Conservation (phyloP, 2,113 vertebrate genomes). For the Larimichthys crocea region DNA sequence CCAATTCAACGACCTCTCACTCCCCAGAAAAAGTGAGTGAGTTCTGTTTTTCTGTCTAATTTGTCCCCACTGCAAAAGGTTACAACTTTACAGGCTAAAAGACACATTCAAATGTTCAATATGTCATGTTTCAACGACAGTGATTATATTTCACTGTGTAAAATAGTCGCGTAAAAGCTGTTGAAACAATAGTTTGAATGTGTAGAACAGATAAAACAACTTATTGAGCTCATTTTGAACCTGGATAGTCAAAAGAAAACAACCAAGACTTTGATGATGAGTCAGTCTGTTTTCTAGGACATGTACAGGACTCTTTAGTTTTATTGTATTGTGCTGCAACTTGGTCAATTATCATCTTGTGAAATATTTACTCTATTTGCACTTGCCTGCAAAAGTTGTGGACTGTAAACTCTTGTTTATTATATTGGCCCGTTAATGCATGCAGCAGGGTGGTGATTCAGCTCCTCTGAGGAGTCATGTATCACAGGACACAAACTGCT, state of each 20-base stretch:
- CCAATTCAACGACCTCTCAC: background rate
- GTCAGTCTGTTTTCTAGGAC: background rate
- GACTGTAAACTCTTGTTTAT: background rate
- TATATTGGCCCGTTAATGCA: background rate
- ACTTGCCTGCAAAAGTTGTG: background rate
- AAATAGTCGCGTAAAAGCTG: background rate
- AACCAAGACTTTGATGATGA: background rate
- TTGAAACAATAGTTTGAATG: background rate
- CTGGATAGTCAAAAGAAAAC: background rate
- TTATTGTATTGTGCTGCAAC: background rate
- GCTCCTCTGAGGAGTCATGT: background rate
- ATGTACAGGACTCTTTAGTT: background rate
- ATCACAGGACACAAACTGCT: slow-evolving; percentile 9
- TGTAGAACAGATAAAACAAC: background rate
- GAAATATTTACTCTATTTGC: background rate
- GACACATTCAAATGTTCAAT: too few relatives aligned
- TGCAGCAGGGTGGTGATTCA: background rate
- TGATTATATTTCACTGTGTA: background rate
- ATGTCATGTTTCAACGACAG: background rate
- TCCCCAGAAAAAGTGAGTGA: too few relatives aligned
- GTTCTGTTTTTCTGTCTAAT: background rate
- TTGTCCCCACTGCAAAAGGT: background rate
- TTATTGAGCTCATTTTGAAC: background rate
- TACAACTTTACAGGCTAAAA: background rate
- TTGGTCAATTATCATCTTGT: background rate